Conservation (phyloP, 2,797 vertebrate genomes). For the Scolopax bukidnonensis region DNA sequence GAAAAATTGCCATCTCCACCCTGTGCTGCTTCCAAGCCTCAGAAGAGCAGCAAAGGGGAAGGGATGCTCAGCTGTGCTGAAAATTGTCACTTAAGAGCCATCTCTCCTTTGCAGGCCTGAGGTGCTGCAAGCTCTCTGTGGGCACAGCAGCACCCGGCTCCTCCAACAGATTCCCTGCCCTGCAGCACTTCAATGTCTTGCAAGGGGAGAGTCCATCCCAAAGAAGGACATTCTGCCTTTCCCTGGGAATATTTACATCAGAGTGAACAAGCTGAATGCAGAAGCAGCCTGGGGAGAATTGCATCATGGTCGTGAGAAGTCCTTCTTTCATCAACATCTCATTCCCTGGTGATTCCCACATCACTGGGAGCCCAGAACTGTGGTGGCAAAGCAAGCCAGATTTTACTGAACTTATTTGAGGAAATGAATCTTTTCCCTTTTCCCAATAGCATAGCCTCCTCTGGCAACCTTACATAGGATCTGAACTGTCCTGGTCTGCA, state of each 20-base stretch:
- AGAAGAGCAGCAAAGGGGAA: not conserved
- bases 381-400: not conserved
- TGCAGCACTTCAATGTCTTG: not conserved
- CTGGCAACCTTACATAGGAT: not conserved
- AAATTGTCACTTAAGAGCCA: rapidly evolving
- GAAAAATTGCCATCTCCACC: rapidly evolving
- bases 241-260: not conserved
- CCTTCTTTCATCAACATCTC: rapidly evolving
- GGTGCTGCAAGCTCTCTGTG: rapidly evolving
- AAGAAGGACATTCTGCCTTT: not conserved
- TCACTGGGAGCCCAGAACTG: rapidly evolving
- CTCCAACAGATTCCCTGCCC: not conserved
- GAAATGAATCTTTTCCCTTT: not conserved
- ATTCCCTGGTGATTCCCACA: not conserved
- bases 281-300: not conserved
- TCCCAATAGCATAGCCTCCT: not conserved
- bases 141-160: not conserved
- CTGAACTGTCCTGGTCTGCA: not conserved
- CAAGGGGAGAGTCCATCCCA: not conserved
- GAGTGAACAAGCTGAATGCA: not conserved
- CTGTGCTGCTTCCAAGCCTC: not conserved
- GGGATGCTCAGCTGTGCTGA: not conserved
- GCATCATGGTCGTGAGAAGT: not conserved
- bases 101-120: not conserved
- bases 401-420: not conserved